A percentile compares a stretch with the other conserved stretches of the same genome.
Conservation (phyloP, 2,113 vertebrate genomes). For the Pseudopodoces humilis region DNA sequence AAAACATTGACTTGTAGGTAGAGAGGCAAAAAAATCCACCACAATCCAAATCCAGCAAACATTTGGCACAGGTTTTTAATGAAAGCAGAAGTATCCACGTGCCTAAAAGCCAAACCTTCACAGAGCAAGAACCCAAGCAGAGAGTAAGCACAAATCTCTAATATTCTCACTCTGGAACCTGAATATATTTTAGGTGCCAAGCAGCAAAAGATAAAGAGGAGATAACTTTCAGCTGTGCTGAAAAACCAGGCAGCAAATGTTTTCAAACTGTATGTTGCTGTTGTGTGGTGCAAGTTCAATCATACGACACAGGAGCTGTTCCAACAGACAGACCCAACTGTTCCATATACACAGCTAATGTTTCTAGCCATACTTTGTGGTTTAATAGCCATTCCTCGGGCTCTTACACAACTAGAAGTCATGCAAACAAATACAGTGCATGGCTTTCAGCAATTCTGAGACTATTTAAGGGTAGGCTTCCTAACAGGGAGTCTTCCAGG, state of each 20-base stretch:
- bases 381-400: not conserved
- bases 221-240: not conserved
- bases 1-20: not conserved
- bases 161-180: not conserved
- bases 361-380: not conserved
- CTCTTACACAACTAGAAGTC: not conserved
- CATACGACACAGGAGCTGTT: rapidly evolving
- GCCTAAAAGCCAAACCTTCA: not conserved
- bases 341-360: not conserved
- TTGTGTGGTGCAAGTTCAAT: not conserved
- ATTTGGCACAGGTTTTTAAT: not conserved
- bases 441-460: not conserved
- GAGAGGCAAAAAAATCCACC: not conserved
- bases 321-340: not conserved
- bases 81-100: not conserved
- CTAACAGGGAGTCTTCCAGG: not conserved
- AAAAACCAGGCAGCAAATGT: not conserved
- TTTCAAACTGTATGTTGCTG: not conserved
- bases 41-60: not conserved
- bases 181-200: not conserved
- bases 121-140: not conserved
- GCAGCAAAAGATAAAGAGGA: not conserved
- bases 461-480: not conserved
- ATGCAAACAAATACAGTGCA: not conserved
- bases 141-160: not conserved